Evolutionary conservation across 2,113 vertebrate species (phyloP).

Genomic region (Harpagus bidentatus): DNA sequence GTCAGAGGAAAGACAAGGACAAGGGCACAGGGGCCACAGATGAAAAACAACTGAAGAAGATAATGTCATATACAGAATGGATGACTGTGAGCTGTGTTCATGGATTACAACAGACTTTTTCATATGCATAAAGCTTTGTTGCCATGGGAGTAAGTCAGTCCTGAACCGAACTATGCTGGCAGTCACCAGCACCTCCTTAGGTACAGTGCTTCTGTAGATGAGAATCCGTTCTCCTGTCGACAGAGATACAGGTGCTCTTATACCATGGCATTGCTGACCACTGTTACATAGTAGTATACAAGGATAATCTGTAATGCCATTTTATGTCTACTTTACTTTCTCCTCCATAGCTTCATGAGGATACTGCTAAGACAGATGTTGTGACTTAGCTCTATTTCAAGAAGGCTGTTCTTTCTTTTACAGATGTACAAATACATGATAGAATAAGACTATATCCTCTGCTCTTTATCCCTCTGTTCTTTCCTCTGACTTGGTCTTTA

Average conservation of each 20-base stretch:
- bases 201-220: background rate
- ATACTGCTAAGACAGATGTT: background rate
- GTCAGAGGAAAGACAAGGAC: background rate
- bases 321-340: background rate
- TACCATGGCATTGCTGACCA: background rate
- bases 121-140: background rate
- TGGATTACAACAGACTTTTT: background rate
- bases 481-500: background rate
- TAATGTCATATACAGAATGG: background rate
- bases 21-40: background rate
- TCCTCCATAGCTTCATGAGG: background rate
- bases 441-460: background rate
- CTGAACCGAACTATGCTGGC: background rate
- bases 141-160: background rate
- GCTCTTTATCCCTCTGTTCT: background rate
- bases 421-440: background rate
- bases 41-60: background rate
- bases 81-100: background rate
- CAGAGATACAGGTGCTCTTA: background rate
- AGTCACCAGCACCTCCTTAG: background rate
- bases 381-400: background rate
- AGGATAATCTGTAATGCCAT: background rate
- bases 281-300: rapidly evolving
- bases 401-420: background rate
- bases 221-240: background rate